Base-by-base conservation (phyloP, 2,797 vertebrate species). In the Brachyalestes nurse region DNA sequence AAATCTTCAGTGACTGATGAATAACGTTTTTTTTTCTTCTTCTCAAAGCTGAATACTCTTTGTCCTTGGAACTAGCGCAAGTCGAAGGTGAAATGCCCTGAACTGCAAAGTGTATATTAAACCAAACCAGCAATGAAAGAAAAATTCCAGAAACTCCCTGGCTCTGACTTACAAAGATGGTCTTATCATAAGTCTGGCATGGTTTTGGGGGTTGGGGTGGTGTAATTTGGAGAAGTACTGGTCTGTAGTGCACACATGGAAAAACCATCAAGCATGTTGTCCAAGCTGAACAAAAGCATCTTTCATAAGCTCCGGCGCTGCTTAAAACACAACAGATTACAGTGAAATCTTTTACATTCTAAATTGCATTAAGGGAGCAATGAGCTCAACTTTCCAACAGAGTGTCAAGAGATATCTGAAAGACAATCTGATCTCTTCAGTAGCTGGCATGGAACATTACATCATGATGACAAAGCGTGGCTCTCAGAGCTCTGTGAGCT, bases 211-310 rank as follows among this genome's bases (percentile, higher is more conserved):
- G 25, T 60, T 74, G 67, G 34, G 55, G 57, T 23, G 14, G 6
- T 19, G 55, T 62, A 38, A 77, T 64, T 58, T 82, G 78, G 81
- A 78, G 72, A 84, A 80, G 77, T 65, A 77, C 83, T 71, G 34
- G 86, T 72, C 86, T 86, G 81, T 6, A 60, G 85, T 86, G 84
- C 84, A 84, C 82, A 85, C 72, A 86, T 42, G 77, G 72, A 88
- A 86, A 86, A 83, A 83, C 84, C 81, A 88, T 88, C 82, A 86
- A 87, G 85, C 47, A 75, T 72, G 77, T 64, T 83, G 61, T 84
- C 40, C 78, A 75, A 84, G 47, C 23, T 64, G 77, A 88, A 89
- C 78, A 89, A 86, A 88, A 77, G 77, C 76, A 38, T 88, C 78
- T 77, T 86, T 86, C 81, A 86, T 75, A 79, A 82, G 64, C 62